Conservation (phyloP, 2,797 vertebrate genomes). For the Numenius phaeopus region DNA sequence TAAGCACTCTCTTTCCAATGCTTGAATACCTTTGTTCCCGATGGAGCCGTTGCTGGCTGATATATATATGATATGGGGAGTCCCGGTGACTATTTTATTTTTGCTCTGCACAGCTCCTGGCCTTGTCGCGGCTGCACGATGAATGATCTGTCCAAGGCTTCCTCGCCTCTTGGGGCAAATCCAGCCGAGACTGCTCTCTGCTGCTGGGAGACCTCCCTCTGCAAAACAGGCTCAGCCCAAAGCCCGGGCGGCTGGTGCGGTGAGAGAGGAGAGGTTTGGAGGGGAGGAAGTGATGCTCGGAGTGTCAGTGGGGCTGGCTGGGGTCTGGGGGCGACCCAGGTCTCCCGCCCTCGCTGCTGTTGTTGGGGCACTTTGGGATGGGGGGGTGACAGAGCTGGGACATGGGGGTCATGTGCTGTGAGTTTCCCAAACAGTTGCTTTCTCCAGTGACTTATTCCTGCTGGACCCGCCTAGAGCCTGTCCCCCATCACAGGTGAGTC, state of each 20-base stretch:
- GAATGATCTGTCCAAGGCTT: constrained; percentile 78
- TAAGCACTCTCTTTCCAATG: constrained; percentile 77
- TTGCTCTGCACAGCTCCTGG: constrained; percentile 64
- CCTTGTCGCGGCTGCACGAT: constrained; percentile 28
- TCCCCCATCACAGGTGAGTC: not conserved
- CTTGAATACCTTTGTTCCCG: constrained; percentile 74
- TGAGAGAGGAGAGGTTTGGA: not conserved
- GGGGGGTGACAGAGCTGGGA: not conserved
- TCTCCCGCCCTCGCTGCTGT: not conserved
- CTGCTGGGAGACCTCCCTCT: not conserved
- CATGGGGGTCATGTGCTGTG: not conserved
- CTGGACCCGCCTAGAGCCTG: not conserved
- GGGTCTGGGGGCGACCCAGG: not conserved
- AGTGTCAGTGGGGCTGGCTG: not conserved
- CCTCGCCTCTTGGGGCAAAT: constrained; percentile 58
- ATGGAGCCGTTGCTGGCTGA: constrained; percentile 69
- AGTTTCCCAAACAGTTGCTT: not conserved
- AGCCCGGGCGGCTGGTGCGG: rapidly evolving
- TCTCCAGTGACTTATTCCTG: not conserved
- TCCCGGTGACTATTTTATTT: constrained; percentile 63
- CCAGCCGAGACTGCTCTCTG: not conserved
- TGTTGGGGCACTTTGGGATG: rapidly evolving
- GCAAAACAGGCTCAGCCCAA: not conserved
- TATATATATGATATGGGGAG: constrained; percentile 74
- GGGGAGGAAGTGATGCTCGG: not conserved